Percentiles rank a stretch among this genome's conserved stretches.
Evolutionary conservation across 1,140 invertebrate genomes (phyloP).

Genomic region (Cotesia vestalis): DNA sequence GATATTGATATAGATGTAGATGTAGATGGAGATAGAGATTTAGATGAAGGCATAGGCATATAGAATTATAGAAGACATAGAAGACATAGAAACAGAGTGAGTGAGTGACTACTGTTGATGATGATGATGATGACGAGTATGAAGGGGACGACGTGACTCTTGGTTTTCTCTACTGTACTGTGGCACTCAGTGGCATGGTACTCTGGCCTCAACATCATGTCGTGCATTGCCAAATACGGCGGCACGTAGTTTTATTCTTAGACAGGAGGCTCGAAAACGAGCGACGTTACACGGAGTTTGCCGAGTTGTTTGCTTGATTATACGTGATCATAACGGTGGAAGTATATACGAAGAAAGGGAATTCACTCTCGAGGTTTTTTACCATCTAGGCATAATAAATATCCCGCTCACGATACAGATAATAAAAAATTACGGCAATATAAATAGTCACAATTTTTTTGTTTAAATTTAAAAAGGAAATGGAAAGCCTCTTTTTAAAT

Average conservation of each 20-base stretch:
- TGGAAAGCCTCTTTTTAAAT: no score
- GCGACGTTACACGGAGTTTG: slow-evolving; percentile 36
- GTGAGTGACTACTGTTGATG: no score
- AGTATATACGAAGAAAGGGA: slow-evolving; percentile 21
- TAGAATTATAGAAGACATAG: no score
- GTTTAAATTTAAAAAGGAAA: not conserved
- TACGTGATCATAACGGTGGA: slow-evolving; percentile 22
- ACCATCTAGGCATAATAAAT: slow-evolving; percentile 23
- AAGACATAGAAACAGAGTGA: no score
- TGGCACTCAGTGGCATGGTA: slow-evolving; percentile 23
- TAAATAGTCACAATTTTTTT: not conserved
- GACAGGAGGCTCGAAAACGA: slow-evolving; percentile 34
- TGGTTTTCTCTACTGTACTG: not conserved
- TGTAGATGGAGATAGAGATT: no score
- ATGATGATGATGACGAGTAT: not conserved
- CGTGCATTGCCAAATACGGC: slow-evolving; percentile 45
- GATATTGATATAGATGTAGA: no score
- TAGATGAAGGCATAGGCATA: no score
- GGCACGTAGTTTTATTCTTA: slow-evolving; percentile 44
- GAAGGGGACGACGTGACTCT: not conserved
- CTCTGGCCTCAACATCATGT: not conserved
- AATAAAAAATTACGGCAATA: not conserved
- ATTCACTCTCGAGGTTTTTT: slow-evolving; percentile 16
- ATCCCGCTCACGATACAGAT: not conserved
- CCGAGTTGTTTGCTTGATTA: slow-evolving; percentile 27